These are phyloP conservation scores for Aleadryas rufinucha DNA, from an alignment of 2,113 vertebrate genomes.

Conservation along the genomic window DNA sequence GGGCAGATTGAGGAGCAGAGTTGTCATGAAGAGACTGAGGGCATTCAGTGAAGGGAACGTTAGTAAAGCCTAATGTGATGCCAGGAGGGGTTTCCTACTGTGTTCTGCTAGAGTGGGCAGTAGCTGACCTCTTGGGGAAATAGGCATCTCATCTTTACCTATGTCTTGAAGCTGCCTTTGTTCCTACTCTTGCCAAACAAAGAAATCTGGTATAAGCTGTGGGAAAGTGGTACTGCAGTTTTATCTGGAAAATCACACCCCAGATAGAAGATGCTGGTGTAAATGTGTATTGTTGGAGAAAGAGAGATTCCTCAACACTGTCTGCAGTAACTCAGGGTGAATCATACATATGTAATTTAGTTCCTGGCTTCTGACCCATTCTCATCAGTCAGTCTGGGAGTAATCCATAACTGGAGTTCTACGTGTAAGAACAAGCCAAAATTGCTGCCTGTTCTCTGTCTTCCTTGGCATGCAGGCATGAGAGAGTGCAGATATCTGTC, in stretches of 20 bases:
- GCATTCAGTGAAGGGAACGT: background rate
- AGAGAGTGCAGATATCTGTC: background rate
- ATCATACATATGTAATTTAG: rapidly evolving
- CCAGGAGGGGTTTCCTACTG: background rate
- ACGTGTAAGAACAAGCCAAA: background rate
- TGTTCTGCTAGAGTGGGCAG: background rate
- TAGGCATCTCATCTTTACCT: background rate
- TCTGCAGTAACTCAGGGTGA: background rate
- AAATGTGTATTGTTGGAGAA: background rate
- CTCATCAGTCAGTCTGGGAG: background rate
- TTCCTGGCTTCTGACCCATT: background rate
- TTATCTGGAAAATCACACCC: background rate
- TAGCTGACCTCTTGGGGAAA: background rate
- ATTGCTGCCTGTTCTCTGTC: background rate
- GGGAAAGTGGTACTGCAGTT: background rate
- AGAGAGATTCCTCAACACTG: background rate
- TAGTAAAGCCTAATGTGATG: background rate
- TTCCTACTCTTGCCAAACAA: background rate
- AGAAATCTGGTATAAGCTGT: background rate
- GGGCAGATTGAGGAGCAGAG: background rate
- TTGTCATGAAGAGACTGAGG: background rate
- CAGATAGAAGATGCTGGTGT: background rate
- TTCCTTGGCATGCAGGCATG: background rate
- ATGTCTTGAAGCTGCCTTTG: background rate
- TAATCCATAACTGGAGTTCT: background rate